Evolutionary conservation across 2,797 vertebrate genomes (phyloP).

Genomic region (Austrolebias charrua): DNA sequence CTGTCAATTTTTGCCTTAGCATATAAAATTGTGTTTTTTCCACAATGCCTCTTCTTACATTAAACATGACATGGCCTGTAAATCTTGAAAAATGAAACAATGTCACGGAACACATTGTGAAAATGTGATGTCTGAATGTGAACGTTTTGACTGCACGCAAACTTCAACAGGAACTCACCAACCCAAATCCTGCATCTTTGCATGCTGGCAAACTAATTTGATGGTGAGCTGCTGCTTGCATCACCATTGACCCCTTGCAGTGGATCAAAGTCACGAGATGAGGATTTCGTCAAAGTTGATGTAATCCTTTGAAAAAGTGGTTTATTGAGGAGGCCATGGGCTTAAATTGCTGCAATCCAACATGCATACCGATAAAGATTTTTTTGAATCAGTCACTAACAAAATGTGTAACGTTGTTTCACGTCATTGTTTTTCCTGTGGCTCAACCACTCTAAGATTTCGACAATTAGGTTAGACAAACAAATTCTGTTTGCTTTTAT

Average conservation of each 20-base stretch:
- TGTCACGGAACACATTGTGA: neutral
- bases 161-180: neutral
- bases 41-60: neutral
- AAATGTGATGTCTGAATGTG: neutral
- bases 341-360: neutral
- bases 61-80: neutral
- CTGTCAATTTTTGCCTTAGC: neutral
- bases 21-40: neutral
- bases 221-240: neutral
- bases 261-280: neutral
- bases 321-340: neutral
- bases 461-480: too few species aligned
- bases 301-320: neutral
- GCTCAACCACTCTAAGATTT: too few species aligned
- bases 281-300: slow-evolving; percentile 4
- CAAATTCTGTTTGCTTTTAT: too few species aligned
- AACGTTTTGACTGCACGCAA: neutral
- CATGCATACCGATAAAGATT: too few species aligned
- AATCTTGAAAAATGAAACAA: neutral
- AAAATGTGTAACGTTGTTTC: too few species aligned
- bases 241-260: neutral
- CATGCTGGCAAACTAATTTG: neutral
- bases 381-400: neutral
- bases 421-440: neutral
- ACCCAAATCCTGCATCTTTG: neutral